These are phyloP conservation scores for Atethmia centrago DNA, from an alignment of 2,888 invertebrate genomes.

Conservation along the genomic window DNA sequence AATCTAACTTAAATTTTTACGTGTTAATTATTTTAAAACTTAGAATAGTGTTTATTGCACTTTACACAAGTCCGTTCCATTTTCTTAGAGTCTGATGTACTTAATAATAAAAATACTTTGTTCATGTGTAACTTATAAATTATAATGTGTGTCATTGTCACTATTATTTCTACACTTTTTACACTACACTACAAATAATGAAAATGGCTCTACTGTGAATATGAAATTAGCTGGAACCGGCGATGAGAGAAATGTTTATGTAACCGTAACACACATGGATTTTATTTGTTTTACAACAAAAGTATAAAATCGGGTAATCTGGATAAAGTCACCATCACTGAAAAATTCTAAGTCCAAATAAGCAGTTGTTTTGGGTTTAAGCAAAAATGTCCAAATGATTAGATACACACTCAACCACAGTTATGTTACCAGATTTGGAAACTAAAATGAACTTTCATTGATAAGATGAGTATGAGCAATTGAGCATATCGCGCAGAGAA, in stretches of 20 bases:
- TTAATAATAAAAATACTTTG: too few relatives aligned
- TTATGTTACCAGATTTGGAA: not conserved
- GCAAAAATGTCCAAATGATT: not conserved
- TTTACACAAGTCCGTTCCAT: too few relatives aligned
- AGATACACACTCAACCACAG: not conserved
- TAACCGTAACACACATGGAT: slow-evolving; percentile 4
- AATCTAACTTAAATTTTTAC: too few relatives aligned
- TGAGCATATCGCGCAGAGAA: slow-evolving; percentile 7
- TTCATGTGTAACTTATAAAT: too few relatives aligned
- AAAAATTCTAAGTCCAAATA: not conserved
- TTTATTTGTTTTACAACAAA: slow-evolving; percentile 17
- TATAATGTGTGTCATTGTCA: too few relatives aligned
- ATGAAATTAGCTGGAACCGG: not conserved
- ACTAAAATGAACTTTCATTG: not conserved
- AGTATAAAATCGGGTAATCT: slow-evolving; percentile 1
- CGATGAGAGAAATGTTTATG: slow-evolving; percentile 17
- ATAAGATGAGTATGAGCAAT: not conserved
- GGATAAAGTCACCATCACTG: not conserved
- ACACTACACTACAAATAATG: too few relatives aligned
- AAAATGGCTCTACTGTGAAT: not conserved
- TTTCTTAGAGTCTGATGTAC: too few relatives aligned
- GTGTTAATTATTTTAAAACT: too few relatives aligned
- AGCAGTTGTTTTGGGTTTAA: not conserved
- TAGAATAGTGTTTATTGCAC: too few relatives aligned
- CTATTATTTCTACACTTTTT: too few relatives aligned